Base-by-base conservation (phyloP, 35 echinoderm and acorn worm species). In the Diadema setosum region DNA sequence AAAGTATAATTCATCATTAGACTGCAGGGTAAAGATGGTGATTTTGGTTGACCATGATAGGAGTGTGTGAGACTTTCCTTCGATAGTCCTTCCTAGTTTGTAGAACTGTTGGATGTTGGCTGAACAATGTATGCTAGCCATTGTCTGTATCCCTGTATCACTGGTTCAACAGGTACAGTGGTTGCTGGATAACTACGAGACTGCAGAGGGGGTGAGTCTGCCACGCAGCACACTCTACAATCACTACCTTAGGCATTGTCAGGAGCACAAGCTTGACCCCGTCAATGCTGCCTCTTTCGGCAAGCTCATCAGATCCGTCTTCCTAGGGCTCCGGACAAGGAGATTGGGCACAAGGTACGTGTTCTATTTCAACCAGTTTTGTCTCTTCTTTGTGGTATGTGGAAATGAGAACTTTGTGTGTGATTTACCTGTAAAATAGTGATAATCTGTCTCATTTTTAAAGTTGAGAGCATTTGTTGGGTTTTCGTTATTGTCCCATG, bases 251-350 rank as follows among this genome's bases (percentile, higher is more conserved):
- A 92, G 96, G 21, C 96, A 99, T 58, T 99, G 96, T 48, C 90
- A 94, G 82, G 96, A 99, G 36, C 86, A 99, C 56, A 99, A 99
- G 67, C 76, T 99, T 25, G 96, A 99, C 65, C 96, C 96, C 11
- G 96, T 99, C 82, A 99, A 99, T 65, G 96, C 96, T 40, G 96
- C 96, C 2, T 94, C 92, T 2, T 99, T 99, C 83, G 96, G 96
- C 37, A 99, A 98, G 49, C 93, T 99, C 1, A 99, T 99, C 14
- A 34, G 96, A 17, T 99, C 96, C n/a, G 96, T 99, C 45, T 99
- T 99, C 52, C 59, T 99, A 11, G 96, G 96, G 14, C 86, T 99
- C 24, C 31, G 96, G 29, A 99, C 96, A 4, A 94, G 96, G 39
- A 84, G 96, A 84, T 83, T 99, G 26, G 96, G 96, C 49, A 99